Evolutionary conservation across 2,113 vertebrate genomes (phyloP), one percentile per base, ranked within the genome.

Genomic region (Cyanistes caeruleus): DNA sequence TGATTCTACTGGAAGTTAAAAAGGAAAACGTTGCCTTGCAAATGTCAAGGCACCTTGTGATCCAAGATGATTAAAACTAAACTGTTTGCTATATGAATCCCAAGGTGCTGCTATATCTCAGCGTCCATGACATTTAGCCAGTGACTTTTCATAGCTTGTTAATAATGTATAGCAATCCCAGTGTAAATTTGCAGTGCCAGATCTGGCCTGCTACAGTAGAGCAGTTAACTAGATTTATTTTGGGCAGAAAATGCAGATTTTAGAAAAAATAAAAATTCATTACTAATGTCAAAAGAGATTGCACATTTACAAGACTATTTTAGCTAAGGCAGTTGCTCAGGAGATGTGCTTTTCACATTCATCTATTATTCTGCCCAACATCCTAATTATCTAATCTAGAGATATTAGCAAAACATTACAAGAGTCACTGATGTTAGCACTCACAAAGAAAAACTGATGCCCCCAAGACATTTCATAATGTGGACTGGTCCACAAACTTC

Each of bases 41-140:
- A 98, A 98, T 98, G 98, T 98, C 98, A 98, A 96, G 94, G 94
- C 90, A 97, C 95, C 98, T 97, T 96, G 95, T 97, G 95, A 97
- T 96, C 91, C 88, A 87, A 92, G 97, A 98, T 98, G 97, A 98
- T 98, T 98, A 98, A 98, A 98, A 97, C 97, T 97, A 98, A 98
- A 98, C 92, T 97, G 98, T 98, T 98, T 98, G 97, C 98, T 97
- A 56, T 98, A 98, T 97, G 97, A 98, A 98, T 98, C 97, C 97
- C 97, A 96, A 96, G 98, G 97, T 97, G 90, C 93, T 88, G 85
- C 96, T 97, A 92, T 97, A 98, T 96, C 95, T 98, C 96, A 97
- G 95, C 35, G 62, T 96, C 90, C 79, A 84, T 98, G 98, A 98
- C 98, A 98, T 98, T 98, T 98, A 97, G 96, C 97, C 94, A 96